Conservation (phyloP, 1,140 invertebrate species). For the Habropoda laboriosa region DNA sequence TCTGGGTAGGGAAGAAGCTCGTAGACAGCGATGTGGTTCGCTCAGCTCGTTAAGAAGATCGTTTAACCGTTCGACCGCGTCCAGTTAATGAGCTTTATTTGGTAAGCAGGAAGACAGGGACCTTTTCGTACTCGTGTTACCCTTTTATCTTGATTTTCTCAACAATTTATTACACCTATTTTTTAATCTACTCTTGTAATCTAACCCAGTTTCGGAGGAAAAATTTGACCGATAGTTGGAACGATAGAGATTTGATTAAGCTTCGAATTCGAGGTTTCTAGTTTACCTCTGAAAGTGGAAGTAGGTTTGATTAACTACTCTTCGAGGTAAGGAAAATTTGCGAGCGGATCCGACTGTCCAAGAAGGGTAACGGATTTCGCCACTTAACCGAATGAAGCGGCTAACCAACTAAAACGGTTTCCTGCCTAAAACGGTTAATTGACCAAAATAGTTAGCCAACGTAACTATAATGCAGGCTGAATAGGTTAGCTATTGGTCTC, state of each 20-base stretch:
- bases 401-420: conserved; percentile 24
- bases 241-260: background rate
- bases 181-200: too few species aligned
- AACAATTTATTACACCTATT: background rate
- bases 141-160: background rate
- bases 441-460: conserved; percentile 27
- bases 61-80: conserved; percentile 10
- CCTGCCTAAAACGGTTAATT: conserved; percentile 36
- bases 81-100: conserved; percentile 29
- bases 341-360: background rate
- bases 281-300: background rate
- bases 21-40: background rate
- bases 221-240: background rate
- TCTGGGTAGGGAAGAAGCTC: conserved; percentile 1
- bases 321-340: background rate
- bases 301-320: background rate
- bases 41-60: conserved; percentile 37
- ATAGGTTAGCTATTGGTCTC: background rate
- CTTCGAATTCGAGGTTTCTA: too few species aligned
- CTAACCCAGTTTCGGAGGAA: too few species aligned
- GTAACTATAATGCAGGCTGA: background rate
- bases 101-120: background rate
- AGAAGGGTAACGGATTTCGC: conserved; percentile 32
- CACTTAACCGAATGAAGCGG: conserved; percentile 24
- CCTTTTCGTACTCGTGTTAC: background rate